Evolutionary conservation across 2,113 vertebrate species (phyloP), one percentile per base, ranked within the genome.

Genomic region (Daboia siamensis): DNA sequence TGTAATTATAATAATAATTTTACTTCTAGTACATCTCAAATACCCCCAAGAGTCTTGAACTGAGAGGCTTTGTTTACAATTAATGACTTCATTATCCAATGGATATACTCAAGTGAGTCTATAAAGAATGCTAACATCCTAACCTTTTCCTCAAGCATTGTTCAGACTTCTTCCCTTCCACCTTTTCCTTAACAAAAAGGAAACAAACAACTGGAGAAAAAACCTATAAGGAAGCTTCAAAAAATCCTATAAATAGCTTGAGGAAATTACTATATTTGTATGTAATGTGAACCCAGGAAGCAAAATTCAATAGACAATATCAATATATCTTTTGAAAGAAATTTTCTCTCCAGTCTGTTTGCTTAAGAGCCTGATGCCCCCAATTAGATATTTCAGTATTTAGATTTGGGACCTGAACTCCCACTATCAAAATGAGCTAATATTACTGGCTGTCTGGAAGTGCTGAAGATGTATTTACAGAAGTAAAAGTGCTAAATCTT

Each of bases 401-500:
- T 69, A 64, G 59, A 52, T 91, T 93, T 90, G 26, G 69, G 61
- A 26, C 86, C 69, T 69, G 92, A 86, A 91, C 0, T 56, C 0
- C 26, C 69, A 88, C 15, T 54, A 91, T 15, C 4, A 39, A 17
- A 17, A 33, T 55, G 59, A 80, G 29, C 15, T 89, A 46, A 69
- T 89, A 84, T 48, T 26, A 89, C 24, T 33, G 24, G 52, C 4
- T 92, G 11, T 55, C 56, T 52, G 12, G 2, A 33, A 91, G 64
- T 84, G 93, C 39, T 89, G 55, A 52, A 91, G 90, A 61, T 55
- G 59, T 29, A 10, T 33, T 95, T 29, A 52, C 86, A 95, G 88
- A 39, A 74, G 8, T 10, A 86, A 94, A 91, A 87, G 86, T n/a
- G n/a, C 1, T 0, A 90, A 93, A 93, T 4, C 26, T 93, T 93